Base-by-base conservation (phyloP, 2,113 vertebrate species). In the Paedocypris sp. region DNA sequence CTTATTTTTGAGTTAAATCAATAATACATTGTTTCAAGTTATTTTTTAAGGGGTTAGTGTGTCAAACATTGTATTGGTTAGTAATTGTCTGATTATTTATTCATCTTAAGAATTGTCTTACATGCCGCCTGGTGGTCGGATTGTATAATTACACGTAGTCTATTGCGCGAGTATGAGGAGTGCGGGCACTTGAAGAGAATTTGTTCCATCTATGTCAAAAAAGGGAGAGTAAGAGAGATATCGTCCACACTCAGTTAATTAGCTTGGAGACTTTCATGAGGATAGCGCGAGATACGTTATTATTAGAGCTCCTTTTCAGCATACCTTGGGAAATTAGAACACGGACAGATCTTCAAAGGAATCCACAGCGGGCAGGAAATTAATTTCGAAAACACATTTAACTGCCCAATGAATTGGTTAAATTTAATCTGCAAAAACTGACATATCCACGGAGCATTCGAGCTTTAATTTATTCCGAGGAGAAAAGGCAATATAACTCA, bases 311-410 rank as follows among this genome's bases (percentile, higher is more conserved):
- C 71, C 78, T 75, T 76, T 82, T 83, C 69, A 75, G 79, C 82
- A 83, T 77, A 78, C 70, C 70, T 73, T 71, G 82, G 80, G 75
- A 79, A 86, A 87, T 86, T 86, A 83, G 79, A 80, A 75, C 71
- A 80, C 79, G 71, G 74, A 80, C 81, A 83, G 77, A 84, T 84
- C 79, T 82, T 85, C 83, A 86, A 85, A 87, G 75, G 69, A 76
- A 79, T 70, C 64, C 75, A 54, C 75, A 72, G 75, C 46, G 73
- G 67, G 60, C 65, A 75, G 75, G 70, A 83, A 81, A 82, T 83
- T 78, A 83, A 79, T 80, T 82, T 77, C 70, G 75, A 76, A 83
- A 75, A 77, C 76, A 75, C 73, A 69, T 74, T 76, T 81, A 78
- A 80, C 84, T 83, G 77, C 82, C 81, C 77, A 75, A 73, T 76